Evolutionary conservation across 2,888 invertebrate species (phyloP).

Genomic region (Agrypnus murinus): DNA sequence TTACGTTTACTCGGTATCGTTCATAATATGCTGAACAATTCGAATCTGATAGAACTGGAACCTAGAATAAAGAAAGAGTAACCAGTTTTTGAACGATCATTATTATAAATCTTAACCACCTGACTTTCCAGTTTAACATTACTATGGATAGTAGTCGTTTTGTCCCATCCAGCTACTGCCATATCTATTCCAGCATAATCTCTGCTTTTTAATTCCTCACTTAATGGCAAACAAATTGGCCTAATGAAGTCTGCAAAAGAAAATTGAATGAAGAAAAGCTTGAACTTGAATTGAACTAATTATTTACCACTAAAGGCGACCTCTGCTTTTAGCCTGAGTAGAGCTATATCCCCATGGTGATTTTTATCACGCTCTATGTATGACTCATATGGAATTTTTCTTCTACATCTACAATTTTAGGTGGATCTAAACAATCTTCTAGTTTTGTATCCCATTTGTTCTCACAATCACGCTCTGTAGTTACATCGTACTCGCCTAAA

Average conservation of each 20-base stretch:
- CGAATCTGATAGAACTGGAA: too few relatives aligned
- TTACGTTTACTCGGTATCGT: conserved; percentile 65
- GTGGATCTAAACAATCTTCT: conserved; percentile 75
- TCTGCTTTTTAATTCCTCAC: conserved; percentile 60
- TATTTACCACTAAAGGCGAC: conserved; percentile 75
- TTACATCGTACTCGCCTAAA: conserved; percentile 78
- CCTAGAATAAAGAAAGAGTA: too few relatives aligned
- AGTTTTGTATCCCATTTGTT: conserved; percentile 65
- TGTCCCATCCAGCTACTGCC: conserved; percentile 80
- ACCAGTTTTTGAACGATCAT: too few relatives aligned
- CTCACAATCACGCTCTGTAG: conserved; percentile 77
- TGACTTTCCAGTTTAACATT: background rate
- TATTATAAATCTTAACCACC: background rate
- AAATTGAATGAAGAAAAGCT: too few relatives aligned
- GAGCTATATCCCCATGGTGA: conserved; percentile 82
- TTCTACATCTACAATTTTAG: conserved; percentile 77
- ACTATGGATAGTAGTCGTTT: conserved; percentile 50
- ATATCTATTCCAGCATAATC: conserved; percentile 66
- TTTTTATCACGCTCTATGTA: conserved; percentile 76
- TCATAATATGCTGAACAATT: too few relatives aligned
- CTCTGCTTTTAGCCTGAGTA: conserved; percentile 76
- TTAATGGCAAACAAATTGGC: conserved; percentile 81
- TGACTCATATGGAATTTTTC: conserved; percentile 78
- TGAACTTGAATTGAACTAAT: conserved; percentile 71
- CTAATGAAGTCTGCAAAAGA: conserved; percentile 75